Percentiles rank a stretch among this genome's conserved stretches.
Evolutionary conservation across 2,113 vertebrate species (phyloP).

Genomic region (Quiscalus mexicanus): DNA sequence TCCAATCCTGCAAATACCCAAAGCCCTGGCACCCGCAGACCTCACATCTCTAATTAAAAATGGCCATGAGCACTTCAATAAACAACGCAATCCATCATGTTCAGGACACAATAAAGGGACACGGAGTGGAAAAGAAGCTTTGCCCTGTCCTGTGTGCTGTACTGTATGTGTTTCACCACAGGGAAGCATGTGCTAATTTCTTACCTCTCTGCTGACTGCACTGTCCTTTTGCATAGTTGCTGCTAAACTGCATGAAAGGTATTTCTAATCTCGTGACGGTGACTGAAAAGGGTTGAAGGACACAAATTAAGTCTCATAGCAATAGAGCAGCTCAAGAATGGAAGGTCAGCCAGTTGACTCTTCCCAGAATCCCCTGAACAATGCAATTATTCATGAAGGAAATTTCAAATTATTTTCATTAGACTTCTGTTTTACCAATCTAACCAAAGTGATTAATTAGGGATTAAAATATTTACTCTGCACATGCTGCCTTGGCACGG

Average conservation of each 20-base stretch:
- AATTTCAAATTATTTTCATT: constrained; percentile 88
- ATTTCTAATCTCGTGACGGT: constrained; percentile 78
- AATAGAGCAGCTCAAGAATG: constrained; percentile 74
- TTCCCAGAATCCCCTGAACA: constrained; percentile 86
- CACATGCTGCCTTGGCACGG: constrained; percentile 84
- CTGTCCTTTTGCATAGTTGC: constrained; percentile 72
- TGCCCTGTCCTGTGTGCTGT: constrained; percentile 30
- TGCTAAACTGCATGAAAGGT: constrained; percentile 76
- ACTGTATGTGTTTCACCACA: neutral
- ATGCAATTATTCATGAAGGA: constrained; percentile 87
- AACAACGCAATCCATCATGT: constrained; percentile 75
- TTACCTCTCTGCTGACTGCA: constrained; percentile 70
- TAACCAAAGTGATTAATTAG: constrained; percentile 89
- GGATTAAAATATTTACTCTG: constrained; percentile 91
- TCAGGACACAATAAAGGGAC: constrained; percentile 66
- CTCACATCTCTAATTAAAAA: constrained; percentile 80
- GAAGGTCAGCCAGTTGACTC: constrained; percentile 83
- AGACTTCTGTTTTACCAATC: constrained; percentile 88
- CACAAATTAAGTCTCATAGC: constrained; percentile 76
- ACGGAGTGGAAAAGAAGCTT: constrained; percentile 49
- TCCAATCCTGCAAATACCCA: constrained; percentile 70
- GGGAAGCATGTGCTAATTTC: constrained; percentile 49
- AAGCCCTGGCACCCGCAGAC: constrained; percentile 71
- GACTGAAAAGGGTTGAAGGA: constrained; percentile 77
- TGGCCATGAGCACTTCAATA: constrained; percentile 68